Conservation (phyloP, 1,140 invertebrate genomes). For the Lordiphosa clarofinis region DNA sequence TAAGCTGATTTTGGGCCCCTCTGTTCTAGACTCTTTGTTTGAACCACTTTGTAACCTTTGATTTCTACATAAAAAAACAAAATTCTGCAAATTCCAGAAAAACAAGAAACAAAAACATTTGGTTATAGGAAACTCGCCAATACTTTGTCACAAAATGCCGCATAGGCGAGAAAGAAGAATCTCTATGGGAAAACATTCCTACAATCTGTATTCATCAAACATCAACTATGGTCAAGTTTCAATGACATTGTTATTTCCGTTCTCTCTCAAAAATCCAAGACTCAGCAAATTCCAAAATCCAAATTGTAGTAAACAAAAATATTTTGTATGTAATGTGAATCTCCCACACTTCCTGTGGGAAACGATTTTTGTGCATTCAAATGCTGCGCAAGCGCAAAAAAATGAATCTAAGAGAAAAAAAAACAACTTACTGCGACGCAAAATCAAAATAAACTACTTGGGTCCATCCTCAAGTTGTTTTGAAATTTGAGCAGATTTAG, state of each 20-base stretch:
- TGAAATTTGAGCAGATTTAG: constrained; percentile 46
- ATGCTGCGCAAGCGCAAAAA: constrained; percentile 49
- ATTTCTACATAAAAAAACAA: too few species aligned
- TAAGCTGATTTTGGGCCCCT: too few species aligned
- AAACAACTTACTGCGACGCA: constrained; percentile 46
- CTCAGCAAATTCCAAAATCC: neutral
- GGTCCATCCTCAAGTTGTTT: constrained; percentile 42
- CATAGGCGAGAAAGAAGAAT: too few species aligned
- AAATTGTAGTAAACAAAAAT: constrained; percentile 45
- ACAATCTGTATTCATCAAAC: too few species aligned
- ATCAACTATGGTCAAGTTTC: constrained; percentile 23
- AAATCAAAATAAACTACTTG: constrained; percentile 55
- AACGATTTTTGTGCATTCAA: constrained; percentile 15
- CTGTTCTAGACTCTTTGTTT: too few species aligned
- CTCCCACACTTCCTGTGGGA: constrained; percentile 11
- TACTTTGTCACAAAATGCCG: too few species aligned
- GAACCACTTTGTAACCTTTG: too few species aligned
- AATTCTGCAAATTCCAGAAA: too few species aligned
- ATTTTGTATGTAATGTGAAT: constrained; percentile 39
- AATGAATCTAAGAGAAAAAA: constrained; percentile 6
- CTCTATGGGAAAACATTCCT: too few species aligned
- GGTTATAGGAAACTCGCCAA: too few species aligned
- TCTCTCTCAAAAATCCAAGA: constrained; percentile 27
- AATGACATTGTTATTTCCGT: constrained; percentile 46
- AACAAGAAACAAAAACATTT: too few species aligned